Conservation (phyloP, 2,797 vertebrate species). For the Echiichthys vipera region DNA sequence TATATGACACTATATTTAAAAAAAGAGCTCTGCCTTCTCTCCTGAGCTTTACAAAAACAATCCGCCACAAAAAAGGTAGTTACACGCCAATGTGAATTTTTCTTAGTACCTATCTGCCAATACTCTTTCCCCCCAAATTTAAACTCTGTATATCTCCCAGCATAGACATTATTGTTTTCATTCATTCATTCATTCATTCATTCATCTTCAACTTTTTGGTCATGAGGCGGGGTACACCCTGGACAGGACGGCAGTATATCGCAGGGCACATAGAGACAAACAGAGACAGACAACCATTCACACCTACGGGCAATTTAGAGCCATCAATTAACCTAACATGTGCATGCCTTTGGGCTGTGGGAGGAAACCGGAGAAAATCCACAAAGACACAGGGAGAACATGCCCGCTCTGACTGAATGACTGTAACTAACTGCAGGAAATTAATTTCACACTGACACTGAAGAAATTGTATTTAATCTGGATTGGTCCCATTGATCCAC, state of each 20-base stretch:
- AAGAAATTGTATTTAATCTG: slow-evolving; percentile 1
- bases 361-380: too few species aligned
- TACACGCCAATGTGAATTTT: neutral
- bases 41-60: neutral
- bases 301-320: too few species aligned
- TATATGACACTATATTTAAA: neutral
- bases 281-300: too few species aligned
- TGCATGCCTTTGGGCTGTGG: too few species aligned
- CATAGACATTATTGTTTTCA: neutral
- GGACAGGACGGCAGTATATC: too few species aligned
- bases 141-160: neutral
- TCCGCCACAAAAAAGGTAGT: neutral
- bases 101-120: neutral
- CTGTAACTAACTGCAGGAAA: neutral
- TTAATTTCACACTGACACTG: slow-evolving; percentile 5
- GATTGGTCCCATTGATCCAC: neutral
- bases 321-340: too few species aligned
- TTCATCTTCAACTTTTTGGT: too few species aligned
- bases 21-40: neutral
- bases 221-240: too few species aligned
- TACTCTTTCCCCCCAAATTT: neutral
- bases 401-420: neutral
- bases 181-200: too few species aligned
- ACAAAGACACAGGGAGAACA: too few species aligned
- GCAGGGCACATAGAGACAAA: too few species aligned